A percentile compares a stretch with the other conserved stretches of the same genome.
These are phyloP conservation scores for Colinus virginianus DNA, from an alignment of 2,113 vertebrate species.

Conservation along the genomic window DNA sequence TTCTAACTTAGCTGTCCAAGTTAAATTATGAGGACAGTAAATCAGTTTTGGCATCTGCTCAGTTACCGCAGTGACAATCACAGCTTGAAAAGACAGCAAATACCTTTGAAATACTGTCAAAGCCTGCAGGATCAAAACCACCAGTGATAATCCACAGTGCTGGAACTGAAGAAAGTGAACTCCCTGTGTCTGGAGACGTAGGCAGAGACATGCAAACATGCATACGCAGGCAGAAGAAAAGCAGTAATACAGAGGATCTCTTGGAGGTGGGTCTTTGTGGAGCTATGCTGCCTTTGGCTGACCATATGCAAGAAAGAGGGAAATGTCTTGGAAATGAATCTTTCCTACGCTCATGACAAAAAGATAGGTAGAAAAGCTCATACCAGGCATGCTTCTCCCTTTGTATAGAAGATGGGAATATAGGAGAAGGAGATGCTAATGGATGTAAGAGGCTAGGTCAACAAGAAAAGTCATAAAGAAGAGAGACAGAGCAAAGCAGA, in stretches of 20 bases:
- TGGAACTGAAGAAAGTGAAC: background rate
- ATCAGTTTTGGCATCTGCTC: background rate
- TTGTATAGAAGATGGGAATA: background rate
- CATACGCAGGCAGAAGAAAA: background rate
- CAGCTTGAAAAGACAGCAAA: background rate
- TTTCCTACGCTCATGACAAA: accelerated
- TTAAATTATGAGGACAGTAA: background rate
- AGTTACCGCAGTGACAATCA: background rate
- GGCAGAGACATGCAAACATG: background rate
- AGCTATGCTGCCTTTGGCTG: background rate
- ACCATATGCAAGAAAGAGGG: background rate
- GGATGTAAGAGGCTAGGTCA: background rate
- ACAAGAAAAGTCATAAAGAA: background rate
- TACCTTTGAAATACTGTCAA: background rate
- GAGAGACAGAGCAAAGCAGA: background rate
- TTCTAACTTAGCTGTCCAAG: no score
- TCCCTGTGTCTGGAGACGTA: accelerated
- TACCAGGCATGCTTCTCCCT: background rate
- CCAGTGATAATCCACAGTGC: accelerated
- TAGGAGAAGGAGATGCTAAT: background rate
- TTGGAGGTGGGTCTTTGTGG: background rate
- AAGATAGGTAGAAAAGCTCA: accelerated
- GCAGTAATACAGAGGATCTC: background rate
- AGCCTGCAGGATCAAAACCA: background rate
- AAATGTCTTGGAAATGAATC: background rate